phyloP scores from a whole-genome alignment of 1,140 invertebrate species.

The Ips typographus region DNA sequence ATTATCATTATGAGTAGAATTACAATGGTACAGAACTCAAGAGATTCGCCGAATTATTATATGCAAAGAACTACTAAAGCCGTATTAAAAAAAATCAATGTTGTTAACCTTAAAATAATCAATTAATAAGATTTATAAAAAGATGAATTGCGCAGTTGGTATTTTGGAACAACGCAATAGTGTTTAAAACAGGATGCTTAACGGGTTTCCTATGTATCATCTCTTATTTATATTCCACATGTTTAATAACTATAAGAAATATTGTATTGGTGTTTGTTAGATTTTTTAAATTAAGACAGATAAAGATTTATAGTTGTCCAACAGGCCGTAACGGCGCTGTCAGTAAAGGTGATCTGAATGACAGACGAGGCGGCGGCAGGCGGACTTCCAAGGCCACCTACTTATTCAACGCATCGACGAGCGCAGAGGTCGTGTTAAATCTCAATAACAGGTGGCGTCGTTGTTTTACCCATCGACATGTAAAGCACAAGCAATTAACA shows the following conservation, averaged over 20 bases:
- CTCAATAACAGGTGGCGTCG: slow-evolving; percentile 6
- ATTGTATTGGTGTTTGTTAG: no score
- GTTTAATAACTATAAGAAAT: no score
- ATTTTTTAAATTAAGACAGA: no score
- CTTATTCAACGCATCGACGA: slow-evolving; percentile 18
- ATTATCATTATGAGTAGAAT: no score
- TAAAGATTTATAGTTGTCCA: no score
- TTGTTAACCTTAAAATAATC: slow-evolving; percentile 26
- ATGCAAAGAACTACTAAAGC: neutral
- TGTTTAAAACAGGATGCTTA: neutral
- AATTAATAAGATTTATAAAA: slow-evolving; percentile 18
- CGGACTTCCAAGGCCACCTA: slow-evolving; percentile 15
- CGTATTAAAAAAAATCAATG: slow-evolving; percentile 14
- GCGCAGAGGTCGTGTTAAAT: neutral
- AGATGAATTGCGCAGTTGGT: slow-evolving; percentile 23
- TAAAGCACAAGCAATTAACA: neutral
- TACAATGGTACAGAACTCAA: no score
- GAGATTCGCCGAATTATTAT: neutral
- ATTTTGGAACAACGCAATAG: neutral
- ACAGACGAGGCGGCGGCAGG: slow-evolving; percentile 13
- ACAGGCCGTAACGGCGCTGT: neutral
- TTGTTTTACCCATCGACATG: neutral
- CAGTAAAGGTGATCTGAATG: slow-evolving; percentile 24
- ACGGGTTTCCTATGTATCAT: no score
- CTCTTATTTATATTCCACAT: no score